Evolutionary conservation across 2,113 vertebrate species (phyloP).

Genomic region (Leucosticte australis): DNA sequence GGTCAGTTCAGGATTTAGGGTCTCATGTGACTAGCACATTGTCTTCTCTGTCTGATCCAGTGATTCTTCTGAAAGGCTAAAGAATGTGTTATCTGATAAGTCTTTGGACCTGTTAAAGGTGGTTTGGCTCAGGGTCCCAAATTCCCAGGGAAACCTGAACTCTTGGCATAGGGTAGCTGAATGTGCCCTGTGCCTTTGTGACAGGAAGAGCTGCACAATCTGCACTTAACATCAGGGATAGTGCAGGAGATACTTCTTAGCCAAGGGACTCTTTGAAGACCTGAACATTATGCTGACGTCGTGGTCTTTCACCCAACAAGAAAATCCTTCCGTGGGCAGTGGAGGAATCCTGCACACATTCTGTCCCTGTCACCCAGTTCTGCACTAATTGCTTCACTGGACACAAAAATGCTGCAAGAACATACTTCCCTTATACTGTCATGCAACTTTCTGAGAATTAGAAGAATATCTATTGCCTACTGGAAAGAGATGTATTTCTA

Average conservation of each 20-base stretch:
- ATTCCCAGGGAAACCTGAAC: slow-evolving; percentile 37
- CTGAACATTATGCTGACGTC: background rate
- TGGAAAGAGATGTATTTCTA: background rate
- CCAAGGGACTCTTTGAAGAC: background rate
- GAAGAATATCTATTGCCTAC: background rate
- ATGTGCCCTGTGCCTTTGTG: background rate
- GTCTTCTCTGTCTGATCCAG: slow-evolving; percentile 55
- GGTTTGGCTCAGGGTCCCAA: slow-evolving; percentile 23
- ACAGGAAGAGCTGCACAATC: background rate
- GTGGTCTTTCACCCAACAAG: background rate
- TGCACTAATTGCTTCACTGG: background rate
- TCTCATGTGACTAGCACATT: slow-evolving; percentile 47
- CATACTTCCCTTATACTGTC: background rate
- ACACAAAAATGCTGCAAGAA: background rate
- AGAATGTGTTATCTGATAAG: slow-evolving; percentile 61
- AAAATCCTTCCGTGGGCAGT: background rate
- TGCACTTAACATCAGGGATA: background rate
- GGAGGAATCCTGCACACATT: background rate
- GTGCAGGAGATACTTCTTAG: background rate
- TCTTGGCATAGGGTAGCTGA: background rate
- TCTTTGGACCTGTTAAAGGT: slow-evolving; percentile 8
- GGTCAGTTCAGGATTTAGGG: slow-evolving; percentile 54
- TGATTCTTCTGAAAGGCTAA: slow-evolving; percentile 61
- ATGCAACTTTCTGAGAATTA: background rate
- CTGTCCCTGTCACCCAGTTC: background rate